Base-by-base conservation (phyloP, 2,113 vertebrate genomes). In the Pachycephala philippinensis region DNA sequence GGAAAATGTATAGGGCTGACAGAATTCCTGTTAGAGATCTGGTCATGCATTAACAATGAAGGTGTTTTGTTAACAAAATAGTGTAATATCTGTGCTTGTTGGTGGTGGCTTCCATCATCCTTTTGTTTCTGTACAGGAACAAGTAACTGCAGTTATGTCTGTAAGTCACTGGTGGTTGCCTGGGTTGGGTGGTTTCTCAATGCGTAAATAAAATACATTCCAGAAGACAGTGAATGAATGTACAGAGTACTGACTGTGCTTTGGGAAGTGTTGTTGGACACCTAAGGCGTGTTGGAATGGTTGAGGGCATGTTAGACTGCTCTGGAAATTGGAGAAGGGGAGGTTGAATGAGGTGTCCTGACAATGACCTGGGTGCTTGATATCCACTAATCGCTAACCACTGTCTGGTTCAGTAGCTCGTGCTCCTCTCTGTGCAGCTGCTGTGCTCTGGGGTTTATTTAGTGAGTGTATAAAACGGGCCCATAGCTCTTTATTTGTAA, bases 61-160 rank as follows among this genome's bases (percentile, higher is more conserved):
- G 5, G 31, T 42, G 11, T 71, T 81, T 59, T 79, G 27, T 54
- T 70, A 74, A 52, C 13, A 40, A 15, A 93, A 5, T 9, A 56
- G 15, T 30, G 7, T 39, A 3, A 3, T 54, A 10, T 56, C 33
- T 79, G 35, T 86, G 35, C 40, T 42, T 15, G 5, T 22, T 75
- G 70, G n/a, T 69, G 0, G 0, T 3, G 4, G 35, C 27, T 80
- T 56, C 49, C 16, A 3, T 6, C 4, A 21, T 40, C 15, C 11
- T 31, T 81, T 42, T 65, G 68, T 64, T 76, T 13, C 37, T 80
- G 33, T 24, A 5, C 39, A 3, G 63, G 26, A 61, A 23, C 65
- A 78, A 40, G 31, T 18, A 42, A 7, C 39, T 76, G 20, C 31
- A 49, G 14, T 60, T 68, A 15, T 2, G 3, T 57, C 40, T 72